These are phyloP conservation scores for Promerops cafer DNA, from an alignment of 2,113 vertebrate genomes.

Conservation along the genomic window DNA sequence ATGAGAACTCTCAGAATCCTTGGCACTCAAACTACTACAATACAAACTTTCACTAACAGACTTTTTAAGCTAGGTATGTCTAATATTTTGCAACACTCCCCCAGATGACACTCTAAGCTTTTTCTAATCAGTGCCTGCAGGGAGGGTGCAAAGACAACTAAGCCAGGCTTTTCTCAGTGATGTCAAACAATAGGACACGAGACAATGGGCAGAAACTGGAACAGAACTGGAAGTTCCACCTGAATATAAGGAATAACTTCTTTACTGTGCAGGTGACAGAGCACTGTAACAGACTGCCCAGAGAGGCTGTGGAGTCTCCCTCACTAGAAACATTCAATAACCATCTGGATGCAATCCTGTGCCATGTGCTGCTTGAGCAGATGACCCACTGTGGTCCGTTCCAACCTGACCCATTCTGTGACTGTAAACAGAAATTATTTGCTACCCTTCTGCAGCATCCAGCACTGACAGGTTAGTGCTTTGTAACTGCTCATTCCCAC, in stretches of 20 bases:
- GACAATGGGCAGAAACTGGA: neutral
- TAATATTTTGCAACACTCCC: neutral
- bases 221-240: neutral
- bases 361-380: neutral
- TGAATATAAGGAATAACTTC: neutral
- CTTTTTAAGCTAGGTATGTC: neutral
- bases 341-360: too few species aligned
- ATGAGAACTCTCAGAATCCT: neutral
- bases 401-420: neutral
- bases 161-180: neutral
- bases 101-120: neutral
- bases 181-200: neutral
- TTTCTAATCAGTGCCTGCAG: neutral
- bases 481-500: neutral
- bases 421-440: neutral
- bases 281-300: fast-evolving
- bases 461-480: neutral
- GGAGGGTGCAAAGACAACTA: neutral
- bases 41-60: neutral
- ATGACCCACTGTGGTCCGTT: neutral
- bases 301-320: neutral
- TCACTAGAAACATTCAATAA: neutral
- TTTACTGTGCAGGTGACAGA: neutral
- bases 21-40: neutral
- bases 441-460: fast-evolving